These are phyloP conservation scores for Mesitornis unicolor DNA, from an alignment of 2,113 vertebrate genomes.

Conservation along the genomic window DNA sequence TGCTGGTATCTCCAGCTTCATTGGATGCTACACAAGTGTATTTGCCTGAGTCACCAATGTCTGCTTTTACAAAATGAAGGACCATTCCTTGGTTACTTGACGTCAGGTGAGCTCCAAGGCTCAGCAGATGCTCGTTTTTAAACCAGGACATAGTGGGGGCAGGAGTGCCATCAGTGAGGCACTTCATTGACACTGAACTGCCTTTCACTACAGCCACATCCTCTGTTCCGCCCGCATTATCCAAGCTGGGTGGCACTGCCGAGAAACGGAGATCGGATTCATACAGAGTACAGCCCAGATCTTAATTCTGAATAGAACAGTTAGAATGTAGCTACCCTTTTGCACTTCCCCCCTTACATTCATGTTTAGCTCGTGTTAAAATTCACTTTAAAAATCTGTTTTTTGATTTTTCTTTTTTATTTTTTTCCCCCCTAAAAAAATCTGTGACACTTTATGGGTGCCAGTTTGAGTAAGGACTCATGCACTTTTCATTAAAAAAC, in stretches of 20 bases:
- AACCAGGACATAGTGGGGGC: slow-evolving; percentile 85
- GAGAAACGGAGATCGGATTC: neutral
- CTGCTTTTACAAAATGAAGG: slow-evolving; percentile 75
- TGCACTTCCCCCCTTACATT: neutral
- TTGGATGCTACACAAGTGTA: slow-evolving; percentile 89
- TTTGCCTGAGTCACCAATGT: slow-evolving; percentile 74
- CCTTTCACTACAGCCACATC: slow-evolving; percentile 85
- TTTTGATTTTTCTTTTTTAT: too few relatives aligned
- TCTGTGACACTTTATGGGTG: neutral
- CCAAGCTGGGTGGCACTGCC: slow-evolving; percentile 87
- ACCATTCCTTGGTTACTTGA: slow-evolving; percentile 78
- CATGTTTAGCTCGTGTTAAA: neutral
- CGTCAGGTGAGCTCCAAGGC: slow-evolving; percentile 35
- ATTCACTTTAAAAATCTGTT: neutral
- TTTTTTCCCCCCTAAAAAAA: neutral
- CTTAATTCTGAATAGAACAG: neutral
- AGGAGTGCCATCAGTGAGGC: slow-evolving; percentile 84
- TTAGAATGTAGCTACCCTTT: neutral
- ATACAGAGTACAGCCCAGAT: neutral
- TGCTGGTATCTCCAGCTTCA: slow-evolving; percentile 85
- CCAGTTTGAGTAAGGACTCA: neutral
- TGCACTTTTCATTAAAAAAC: neutral
- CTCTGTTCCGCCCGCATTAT: slow-evolving; percentile 82
- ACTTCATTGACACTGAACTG: slow-evolving; percentile 73
- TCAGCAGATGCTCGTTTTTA: slow-evolving; percentile 73